Evolutionary conservation across 2,888 invertebrate genomes (phyloP), one percentile per base, ranked within the genome.

Genomic region (Chloroclystis v-ata): DNA sequence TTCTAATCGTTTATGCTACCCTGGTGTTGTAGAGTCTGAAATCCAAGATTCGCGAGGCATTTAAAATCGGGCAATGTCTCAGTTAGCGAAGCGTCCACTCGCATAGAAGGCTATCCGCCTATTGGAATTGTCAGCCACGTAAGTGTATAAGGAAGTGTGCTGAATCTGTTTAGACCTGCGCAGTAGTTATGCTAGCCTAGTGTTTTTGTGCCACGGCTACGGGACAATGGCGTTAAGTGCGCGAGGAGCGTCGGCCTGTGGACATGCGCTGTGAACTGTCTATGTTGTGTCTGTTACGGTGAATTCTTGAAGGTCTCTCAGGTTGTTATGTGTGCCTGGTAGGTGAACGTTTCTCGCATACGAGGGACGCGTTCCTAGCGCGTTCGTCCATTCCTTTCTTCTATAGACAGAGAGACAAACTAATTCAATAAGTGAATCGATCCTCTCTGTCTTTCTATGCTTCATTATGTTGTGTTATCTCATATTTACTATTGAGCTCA

Each of bases 351-450:
- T 67, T 67, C 56, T 65, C 58, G 67, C 80, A 78, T 78, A 76
- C 75, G 62, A 78, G 75, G 75, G 75, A 78, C 73, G 75, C 69
- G 64, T 69, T 73, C 71, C 65, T 61, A 68, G 61, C 54, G 60
- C 54, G 65, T 65, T 65, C 59, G 53, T 66, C 60, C 56, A 54
- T 58, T 60, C 41, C 44, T 41, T 47, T 47, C 47, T 41, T 37
- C 37, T 16, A 7, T 33, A 33, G 32, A 16, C 16, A 33, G 16
- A 16, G 32, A 35, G 4, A 32, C 16, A 16, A 33, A 33, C 14
- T 13, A 16, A 16, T 33, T 6, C 16, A 4, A 1, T 35, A 20
- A 20, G 20, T 35, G 5, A 6, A 10, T 35, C 32, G 20, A 20
- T 5, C 20, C 5, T 20, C 20, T 20, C 20, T 20, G 20, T 20